Conservation (phyloP, 2,888 invertebrate species). For the Drosophila prostipennis region DNA sequence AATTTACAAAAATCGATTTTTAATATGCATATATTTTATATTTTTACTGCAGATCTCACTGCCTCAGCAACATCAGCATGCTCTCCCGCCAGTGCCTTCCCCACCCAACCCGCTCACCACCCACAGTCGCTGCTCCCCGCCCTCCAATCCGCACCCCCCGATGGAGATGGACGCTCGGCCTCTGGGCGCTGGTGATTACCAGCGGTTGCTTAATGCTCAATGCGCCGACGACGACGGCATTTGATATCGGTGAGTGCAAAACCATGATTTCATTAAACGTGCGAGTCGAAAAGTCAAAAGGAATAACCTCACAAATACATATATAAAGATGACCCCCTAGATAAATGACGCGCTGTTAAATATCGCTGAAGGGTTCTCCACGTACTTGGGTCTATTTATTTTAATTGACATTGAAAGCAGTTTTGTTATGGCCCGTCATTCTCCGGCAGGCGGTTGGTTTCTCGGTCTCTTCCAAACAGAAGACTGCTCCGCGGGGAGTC, state of each 20-base stretch:
- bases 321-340: background rate
- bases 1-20: no score
- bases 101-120: constrained; percentile 48
- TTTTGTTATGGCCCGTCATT: constrained; percentile 71
- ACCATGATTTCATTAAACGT: constrained; percentile 8
- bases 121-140: constrained; percentile 48
- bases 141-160: constrained; percentile 27
- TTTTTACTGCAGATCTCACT: constrained; percentile 56
- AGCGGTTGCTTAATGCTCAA: constrained; percentile 72
- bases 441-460: constrained; percentile 47
- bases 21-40: background rate
- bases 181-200: constrained; percentile 73
- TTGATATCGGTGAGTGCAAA: constrained; percentile 80
- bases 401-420: constrained; percentile 79
- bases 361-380: background rate
- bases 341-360: background rate
- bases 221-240: constrained; percentile 70
- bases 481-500: constrained; percentile 54
- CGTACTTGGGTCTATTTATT: constrained; percentile 45
- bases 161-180: constrained; percentile 69
- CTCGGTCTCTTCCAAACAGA: constrained; percentile 41
- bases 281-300: constrained; percentile 16
- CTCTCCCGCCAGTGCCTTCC: constrained; percentile 83
- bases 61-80: constrained; percentile 62
- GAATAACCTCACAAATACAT: background rate